Percentiles rank a stretch among this genome's conserved stretches.
Conservation (phyloP, 2,113 vertebrate species). For the Ahaetulla prasina region DNA sequence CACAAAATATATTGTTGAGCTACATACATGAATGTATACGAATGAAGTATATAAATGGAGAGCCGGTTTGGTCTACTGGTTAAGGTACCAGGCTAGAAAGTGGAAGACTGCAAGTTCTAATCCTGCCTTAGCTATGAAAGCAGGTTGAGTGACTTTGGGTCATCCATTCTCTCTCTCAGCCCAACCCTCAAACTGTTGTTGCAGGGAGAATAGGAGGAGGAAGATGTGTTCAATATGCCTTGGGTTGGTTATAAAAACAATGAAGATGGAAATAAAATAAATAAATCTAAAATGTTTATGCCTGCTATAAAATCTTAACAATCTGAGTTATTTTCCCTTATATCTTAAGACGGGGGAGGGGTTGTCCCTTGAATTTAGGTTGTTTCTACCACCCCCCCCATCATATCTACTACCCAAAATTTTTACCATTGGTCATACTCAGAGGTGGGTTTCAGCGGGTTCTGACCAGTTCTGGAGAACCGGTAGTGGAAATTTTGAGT, state of each 20-base stretch:
- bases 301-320: not conserved
- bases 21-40: not conserved
- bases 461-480: too few species aligned
- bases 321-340: not conserved
- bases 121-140: not conserved
- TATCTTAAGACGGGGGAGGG: not conserved
- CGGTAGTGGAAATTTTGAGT: too few species aligned
- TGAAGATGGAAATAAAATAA: not conserved
- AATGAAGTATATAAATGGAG: not conserved
- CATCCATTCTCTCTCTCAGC: not conserved
- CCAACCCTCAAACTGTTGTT: not conserved
- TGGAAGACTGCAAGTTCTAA: not conserved
- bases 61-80: not conserved
- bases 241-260: not conserved
- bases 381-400: not conserved
- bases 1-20: not conserved
- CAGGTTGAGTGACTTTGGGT: not conserved
- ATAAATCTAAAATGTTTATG: not conserved
- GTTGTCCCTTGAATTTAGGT: not conserved
- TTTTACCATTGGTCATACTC: not conserved
- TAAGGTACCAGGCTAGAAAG: not conserved
- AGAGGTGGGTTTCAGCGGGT: too few species aligned
- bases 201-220: not conserved
- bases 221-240: not conserved
- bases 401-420: not conserved